phyloP scores from a whole-genome alignment of 2,888 invertebrate species.

The Aphrophora alni region DNA sequence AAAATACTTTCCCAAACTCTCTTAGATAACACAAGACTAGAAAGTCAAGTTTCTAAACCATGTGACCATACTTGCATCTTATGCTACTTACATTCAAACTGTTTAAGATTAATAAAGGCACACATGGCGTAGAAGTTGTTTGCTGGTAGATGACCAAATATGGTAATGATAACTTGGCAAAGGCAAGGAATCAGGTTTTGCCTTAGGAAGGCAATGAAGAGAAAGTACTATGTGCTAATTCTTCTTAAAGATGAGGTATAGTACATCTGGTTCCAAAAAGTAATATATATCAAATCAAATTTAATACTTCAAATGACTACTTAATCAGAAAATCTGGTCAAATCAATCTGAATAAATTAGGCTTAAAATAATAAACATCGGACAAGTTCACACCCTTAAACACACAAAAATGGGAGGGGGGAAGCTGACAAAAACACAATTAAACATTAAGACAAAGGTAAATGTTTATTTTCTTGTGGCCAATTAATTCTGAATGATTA shows the following conservation, averaged over 20 bases:
- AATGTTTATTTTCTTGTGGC: too few species aligned
- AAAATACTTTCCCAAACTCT: not conserved
- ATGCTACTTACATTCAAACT: not conserved
- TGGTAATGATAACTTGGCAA: not conserved
- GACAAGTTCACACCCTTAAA: too few species aligned
- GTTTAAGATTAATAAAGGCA: not conserved
- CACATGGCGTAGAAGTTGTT: not conserved
- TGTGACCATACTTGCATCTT: not conserved
- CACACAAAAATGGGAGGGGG: too few species aligned
- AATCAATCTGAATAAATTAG: too few species aligned
- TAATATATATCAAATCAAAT: not conserved
- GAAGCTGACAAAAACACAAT: too few species aligned
- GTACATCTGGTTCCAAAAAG: not conserved
- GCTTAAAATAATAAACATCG: too few species aligned
- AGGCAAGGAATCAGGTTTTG: not conserved
- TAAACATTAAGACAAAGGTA: too few species aligned
- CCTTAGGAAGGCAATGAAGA: not conserved
- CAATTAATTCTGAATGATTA: too few species aligned
- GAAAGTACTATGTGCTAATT: not conserved
- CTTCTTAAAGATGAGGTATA: not conserved
- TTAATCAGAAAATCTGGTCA: too few species aligned
- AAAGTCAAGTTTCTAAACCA: not conserved
- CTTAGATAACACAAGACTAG: not conserved
- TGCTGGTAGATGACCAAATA: not conserved
- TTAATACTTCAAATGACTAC: too few species aligned